Base-by-base conservation (phyloP, 2,888 invertebrate genomes). In the Scaptomyza polygonia region DNA sequence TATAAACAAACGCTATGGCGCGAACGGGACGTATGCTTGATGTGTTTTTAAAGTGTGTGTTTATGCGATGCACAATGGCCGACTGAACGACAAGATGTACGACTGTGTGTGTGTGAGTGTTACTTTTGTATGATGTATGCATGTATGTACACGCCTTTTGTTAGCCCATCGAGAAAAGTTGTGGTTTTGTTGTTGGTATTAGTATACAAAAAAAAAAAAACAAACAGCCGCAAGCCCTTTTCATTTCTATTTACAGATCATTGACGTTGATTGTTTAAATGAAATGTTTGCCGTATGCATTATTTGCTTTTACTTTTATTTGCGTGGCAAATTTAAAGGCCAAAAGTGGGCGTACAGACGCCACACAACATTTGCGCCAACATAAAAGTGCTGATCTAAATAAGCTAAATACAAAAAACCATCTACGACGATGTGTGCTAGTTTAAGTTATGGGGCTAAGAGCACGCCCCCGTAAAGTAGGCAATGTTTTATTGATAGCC, bases 221-320 rank as follows among this genome's bases (percentile, higher is more conserved):
- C n/a, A 86, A 88, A 77, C n/a, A n/a, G n/a, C n/a, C n/a, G n/a
- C n/a, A n/a, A n/a, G n/a, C 87, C 85, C 77, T 77, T 88, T 85
- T 77, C 76, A 78, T 74, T 80, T 70, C 72, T 84, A 87, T 89
- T 87, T 88, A 89, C 87, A 88, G 87, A 87, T 89, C 88, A 89
- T 89, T 89, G 87, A 85, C 88, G 85, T 82, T 87, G 88, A 86
- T 84, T 89, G 84, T 80, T 82, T 87, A 76, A 88, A 83, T 83
- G 88, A 88, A 85, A 88, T 86, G 84, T 86, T 88, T 88, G 86
- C 88, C 39, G 69, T 70, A 72, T 79, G 88, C 84, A 83, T 79
- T 84, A 82, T 88, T 87, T 79, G 81, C 73, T 69, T 83, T 77
- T 72, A 67, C 65, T 79, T 79, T 75, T 84, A 83, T 86, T 82